Percentiles rank a stretch among this genome's conserved stretches.
These are phyloP conservation scores for Sphinx pinastri DNA, from an alignment of 2,888 invertebrate genomes.

Conservation along the genomic window DNA sequence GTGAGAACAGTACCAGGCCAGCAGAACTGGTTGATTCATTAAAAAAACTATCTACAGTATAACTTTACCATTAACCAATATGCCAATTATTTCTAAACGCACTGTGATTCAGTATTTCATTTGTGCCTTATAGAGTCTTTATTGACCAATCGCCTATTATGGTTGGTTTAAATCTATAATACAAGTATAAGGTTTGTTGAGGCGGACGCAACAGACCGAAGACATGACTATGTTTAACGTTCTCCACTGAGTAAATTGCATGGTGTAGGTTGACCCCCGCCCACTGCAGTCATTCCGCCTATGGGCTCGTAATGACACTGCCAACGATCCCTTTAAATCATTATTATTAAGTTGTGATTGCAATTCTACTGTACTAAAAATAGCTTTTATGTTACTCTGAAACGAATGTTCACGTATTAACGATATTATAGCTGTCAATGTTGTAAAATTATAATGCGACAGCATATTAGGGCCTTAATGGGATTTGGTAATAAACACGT, in stretches of 20 bases:
- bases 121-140: constrained; percentile 17
- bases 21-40: no score
- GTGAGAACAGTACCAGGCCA: no score
- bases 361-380: background rate
- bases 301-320: constrained; percentile 49
- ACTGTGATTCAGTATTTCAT: constrained; percentile 5
- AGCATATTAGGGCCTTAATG: background rate
- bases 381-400: background rate
- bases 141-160: constrained; percentile 28
- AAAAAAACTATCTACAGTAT: no score
- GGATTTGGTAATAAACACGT: background rate
- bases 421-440: background rate
- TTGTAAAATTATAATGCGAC: background rate
- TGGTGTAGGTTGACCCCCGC: constrained; percentile 50
- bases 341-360: constrained; percentile 24
- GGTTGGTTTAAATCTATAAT: constrained; percentile 24
- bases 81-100: background rate
- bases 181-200: constrained; percentile 35
- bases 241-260: constrained; percentile 56
- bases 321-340: constrained; percentile 53
- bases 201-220: constrained; percentile 45
- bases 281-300: constrained; percentile 46
- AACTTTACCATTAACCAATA: no score
- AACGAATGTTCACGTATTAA: background rate
- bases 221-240: constrained; percentile 52